Conservation (phyloP, 2,888 invertebrate species). For the Caenorhabditis drosophilae region DNA sequence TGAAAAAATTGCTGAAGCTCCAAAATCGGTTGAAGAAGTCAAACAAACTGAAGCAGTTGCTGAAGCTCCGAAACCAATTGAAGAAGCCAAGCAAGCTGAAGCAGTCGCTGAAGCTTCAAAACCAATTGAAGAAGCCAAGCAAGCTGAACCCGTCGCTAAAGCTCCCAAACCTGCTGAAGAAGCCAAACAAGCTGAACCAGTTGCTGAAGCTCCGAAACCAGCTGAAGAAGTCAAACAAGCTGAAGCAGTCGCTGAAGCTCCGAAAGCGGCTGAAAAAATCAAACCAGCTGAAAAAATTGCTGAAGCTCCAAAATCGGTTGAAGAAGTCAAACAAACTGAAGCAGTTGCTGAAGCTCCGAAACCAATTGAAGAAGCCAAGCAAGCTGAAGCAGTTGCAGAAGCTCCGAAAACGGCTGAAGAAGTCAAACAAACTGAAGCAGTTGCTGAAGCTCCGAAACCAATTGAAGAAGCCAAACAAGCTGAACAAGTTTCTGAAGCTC, state of each 20-base stretch:
- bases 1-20: not conserved
- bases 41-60: not conserved
- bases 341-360: not conserved
- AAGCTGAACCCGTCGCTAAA: conserved; percentile 8
- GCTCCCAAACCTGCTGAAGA: conserved; percentile 6
- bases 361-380: too few relatives aligned
- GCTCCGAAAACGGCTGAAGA: conserved; percentile 11
- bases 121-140: not conserved
- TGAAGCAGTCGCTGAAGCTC: conserved; percentile 4
- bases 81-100: conserved; percentile 7
- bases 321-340: conserved; percentile 7
- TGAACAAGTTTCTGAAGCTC: conserved; percentile 3
- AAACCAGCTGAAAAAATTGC: conserved; percentile 1
- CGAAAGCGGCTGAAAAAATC: conserved; percentile 8
- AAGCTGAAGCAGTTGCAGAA: conserved; percentile 1
- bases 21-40: not conserved
- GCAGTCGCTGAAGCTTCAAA: conserved; percentile 2
- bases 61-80: conserved; percentile 2
- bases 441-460: conserved; percentile 9
- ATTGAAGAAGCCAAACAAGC: too few relatives aligned
- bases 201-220: not conserved
- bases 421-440: not conserved
- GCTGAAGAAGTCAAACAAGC: conserved; percentile 4
- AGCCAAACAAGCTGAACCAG: conserved; percentile 8
- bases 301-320: not conserved